phyloP scores from a whole-genome alignment of 37 sponge, comb jelly and placozoan genomes.

The Chondrilla cf. caribensis region DNA sequence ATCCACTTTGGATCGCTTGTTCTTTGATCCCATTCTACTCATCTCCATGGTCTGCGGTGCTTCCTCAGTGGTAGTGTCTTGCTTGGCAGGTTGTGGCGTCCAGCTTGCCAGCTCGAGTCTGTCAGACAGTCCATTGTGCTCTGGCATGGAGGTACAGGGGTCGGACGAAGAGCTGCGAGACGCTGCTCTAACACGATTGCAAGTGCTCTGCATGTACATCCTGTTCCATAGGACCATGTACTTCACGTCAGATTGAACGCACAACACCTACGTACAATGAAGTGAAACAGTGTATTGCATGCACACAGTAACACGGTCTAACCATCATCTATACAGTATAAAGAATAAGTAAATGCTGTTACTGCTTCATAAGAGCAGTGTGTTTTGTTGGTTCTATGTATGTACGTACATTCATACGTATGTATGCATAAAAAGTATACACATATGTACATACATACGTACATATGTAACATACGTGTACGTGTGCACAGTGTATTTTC shows the following conservation, averaged over 20 bases:
- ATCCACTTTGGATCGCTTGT: not conserved
- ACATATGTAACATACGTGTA: too few species aligned
- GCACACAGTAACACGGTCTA: too few species aligned
- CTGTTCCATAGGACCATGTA: slow-evolving; percentile 48
- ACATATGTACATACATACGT: too few species aligned
- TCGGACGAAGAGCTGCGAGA: not conserved
- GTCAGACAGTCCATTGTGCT: not conserved
- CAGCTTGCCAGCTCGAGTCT: not conserved
- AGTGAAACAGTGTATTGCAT: too few species aligned
- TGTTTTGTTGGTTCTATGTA: too few species aligned
- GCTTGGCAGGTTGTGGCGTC: not conserved
- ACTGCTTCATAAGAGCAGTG: too few species aligned
- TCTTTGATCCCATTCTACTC: not conserved
- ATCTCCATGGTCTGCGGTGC: not conserved
- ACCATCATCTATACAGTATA: too few species aligned
- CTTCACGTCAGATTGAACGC: slow-evolving; percentile 30
- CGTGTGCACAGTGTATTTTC: too few species aligned
- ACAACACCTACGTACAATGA: slow-evolving; percentile 23
- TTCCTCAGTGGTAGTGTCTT: not conserved
- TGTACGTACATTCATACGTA: not conserved
- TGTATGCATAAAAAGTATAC: too few species aligned
- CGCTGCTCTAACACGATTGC: not conserved
- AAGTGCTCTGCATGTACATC: slow-evolving; percentile 31
- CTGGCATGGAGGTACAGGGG: not conserved
- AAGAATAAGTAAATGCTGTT: too few species aligned